Conservation (phyloP, 2,888 invertebrate genomes). For the Thumatha senex region DNA sequence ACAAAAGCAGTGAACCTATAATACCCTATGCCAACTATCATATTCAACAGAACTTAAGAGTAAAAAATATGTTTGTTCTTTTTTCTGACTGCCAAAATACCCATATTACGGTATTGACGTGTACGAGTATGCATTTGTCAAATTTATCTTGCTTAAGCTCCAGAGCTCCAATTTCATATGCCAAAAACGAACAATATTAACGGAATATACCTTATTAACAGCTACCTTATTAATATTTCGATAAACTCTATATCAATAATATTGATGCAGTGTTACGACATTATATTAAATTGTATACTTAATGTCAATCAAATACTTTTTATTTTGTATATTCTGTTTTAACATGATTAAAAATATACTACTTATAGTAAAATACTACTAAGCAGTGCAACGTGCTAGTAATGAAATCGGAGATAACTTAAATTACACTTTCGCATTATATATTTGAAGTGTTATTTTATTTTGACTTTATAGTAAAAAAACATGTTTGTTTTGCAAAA, state of each 20-base stretch:
- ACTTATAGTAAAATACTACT: not conserved
- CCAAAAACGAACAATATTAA: not conserved
- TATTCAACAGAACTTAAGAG: too few species aligned
- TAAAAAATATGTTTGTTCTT: too few species aligned
- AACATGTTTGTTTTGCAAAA: too few species aligned
- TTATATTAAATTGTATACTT: conserved; percentile 4
- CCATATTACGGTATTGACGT: not conserved
- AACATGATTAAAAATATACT: not conserved
- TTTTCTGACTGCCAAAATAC: not conserved
- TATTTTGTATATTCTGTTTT: not conserved
- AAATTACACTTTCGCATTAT: too few species aligned
- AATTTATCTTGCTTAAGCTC: not conserved
- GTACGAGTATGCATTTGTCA: too few species aligned
- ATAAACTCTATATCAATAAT: conserved; percentile 3
- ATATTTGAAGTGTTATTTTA: too few species aligned
- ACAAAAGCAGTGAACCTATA: too few species aligned
- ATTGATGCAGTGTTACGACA: conserved; percentile 7
- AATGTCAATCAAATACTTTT: not conserved
- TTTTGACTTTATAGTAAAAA: too few species aligned
- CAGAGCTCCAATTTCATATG: not conserved
- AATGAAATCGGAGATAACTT: too few species aligned
- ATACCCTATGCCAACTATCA: too few species aligned
- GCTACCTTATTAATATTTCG: conserved; percentile 6
- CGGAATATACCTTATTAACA: not conserved
- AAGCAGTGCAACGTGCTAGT: too few species aligned